phyloP scores from a whole-genome alignment of 2,797 vertebrate genomes.

The Ctenochaetus hawaiiensis region DNA sequence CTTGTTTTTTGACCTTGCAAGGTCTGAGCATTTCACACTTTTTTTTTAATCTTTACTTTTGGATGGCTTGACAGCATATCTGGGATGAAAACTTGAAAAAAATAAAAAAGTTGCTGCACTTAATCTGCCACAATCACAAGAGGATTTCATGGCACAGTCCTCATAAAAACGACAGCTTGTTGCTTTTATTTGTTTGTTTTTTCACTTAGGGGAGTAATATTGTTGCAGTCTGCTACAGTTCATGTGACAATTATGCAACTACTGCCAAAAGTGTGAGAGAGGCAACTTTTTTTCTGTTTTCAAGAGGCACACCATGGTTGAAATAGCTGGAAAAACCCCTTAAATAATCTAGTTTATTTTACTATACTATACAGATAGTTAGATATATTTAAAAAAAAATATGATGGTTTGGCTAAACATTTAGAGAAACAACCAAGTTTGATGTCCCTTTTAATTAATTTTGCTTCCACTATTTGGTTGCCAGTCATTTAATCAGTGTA shows the following conservation, averaged over 20 bases:
- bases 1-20: conserved; percentile 32
- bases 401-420: too few species aligned
- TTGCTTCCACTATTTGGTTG: neutral
- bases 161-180: neutral
- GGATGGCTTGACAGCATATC: neutral
- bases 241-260: neutral
- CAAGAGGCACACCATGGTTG: too few species aligned
- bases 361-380: too few species aligned
- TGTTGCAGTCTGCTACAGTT: neutral
- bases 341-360: too few species aligned
- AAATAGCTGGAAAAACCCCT: too few species aligned
- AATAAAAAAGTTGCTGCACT: conserved; percentile 15
- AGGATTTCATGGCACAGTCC: conserved; percentile 17
- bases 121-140: conserved; percentile 27
- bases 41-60: neutral
- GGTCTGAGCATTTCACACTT: neutral
- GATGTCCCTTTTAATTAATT: neutral
- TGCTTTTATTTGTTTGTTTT: conserved; percentile 2
- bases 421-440: neutral
- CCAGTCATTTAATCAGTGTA: conserved; percentile 6
- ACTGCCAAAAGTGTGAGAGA: conserved; percentile 1
- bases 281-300: too few species aligned
- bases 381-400: too few species aligned
- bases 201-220: conserved; percentile 17
- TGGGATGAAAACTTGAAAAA: neutral